Conservation (phyloP, 2,888 invertebrate genomes). For the Drosophila eohydei region DNA sequence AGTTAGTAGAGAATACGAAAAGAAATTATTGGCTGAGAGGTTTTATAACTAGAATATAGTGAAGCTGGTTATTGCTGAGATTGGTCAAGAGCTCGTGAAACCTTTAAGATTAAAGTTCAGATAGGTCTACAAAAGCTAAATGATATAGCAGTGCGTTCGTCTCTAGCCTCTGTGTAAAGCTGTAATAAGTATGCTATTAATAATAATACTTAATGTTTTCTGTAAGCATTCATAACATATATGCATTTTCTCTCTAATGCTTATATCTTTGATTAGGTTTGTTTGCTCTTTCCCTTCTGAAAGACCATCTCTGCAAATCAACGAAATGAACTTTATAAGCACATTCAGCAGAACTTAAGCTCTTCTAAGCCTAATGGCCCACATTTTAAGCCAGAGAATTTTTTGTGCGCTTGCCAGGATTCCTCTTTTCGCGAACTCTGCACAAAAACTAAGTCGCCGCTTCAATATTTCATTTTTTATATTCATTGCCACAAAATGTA, state of each 20-base stretch:
- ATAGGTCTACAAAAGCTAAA: neutral
- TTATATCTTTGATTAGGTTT: neutral
- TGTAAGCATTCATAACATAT: neutral
- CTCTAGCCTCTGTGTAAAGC: neutral
- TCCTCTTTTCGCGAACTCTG: slow-evolving; percentile 28
- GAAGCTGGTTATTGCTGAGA: too few relatives aligned
- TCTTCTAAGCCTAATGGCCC: slow-evolving; percentile 28
- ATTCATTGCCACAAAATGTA: neutral
- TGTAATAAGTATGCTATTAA: neutral
- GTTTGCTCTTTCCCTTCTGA: neutral
- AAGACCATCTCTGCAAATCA: neutral
- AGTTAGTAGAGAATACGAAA: too few relatives aligned
- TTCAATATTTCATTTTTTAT: slow-evolving; percentile 30
- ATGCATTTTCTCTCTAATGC: neutral
- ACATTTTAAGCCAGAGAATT: slow-evolving; percentile 19
- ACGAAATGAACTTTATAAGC: neutral
- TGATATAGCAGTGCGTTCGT: too few relatives aligned
- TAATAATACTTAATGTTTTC: neutral
- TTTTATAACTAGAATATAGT: too few relatives aligned
- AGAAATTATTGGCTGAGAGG: too few relatives aligned
- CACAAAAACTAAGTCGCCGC: slow-evolving; percentile 32
- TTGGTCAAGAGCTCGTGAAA: too few relatives aligned
- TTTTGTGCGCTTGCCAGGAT: slow-evolving; percentile 1
- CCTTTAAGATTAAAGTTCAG: too few relatives aligned
- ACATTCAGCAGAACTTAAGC: slow-evolving; percentile 34